phyloP scores from a whole-genome alignment of 2,113 vertebrate genomes.

The Oophaga pumilio region DNA sequence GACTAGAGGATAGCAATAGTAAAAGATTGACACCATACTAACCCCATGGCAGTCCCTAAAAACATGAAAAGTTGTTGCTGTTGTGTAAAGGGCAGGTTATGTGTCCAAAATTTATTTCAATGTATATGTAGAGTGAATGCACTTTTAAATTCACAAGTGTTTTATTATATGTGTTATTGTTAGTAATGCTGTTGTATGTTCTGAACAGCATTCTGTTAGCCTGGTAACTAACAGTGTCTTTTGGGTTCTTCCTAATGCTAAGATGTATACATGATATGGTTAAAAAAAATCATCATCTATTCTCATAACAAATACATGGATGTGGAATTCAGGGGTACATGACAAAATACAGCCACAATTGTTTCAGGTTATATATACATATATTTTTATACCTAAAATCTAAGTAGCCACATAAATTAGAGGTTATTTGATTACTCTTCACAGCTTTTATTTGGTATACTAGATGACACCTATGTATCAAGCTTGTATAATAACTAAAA shows the following conservation, averaged over 20 bases:
- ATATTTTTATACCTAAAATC: constrained; percentile 42
- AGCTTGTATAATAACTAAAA: not conserved
- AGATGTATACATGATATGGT: constrained; percentile 2
- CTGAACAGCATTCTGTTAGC: constrained; percentile 9
- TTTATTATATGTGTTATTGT: constrained; percentile 34
- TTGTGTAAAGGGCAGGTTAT: not conserved
- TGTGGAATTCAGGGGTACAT: constrained; percentile 25
- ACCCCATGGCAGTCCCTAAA: constrained; percentile 9
- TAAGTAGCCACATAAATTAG: not conserved
- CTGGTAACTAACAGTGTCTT: constrained; percentile 19
- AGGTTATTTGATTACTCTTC: constrained; percentile 4
- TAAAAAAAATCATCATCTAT: constrained; percentile 3
- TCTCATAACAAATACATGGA: constrained; percentile 28
- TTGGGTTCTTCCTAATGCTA: constrained; percentile 43
- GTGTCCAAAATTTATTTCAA: constrained; percentile 7
- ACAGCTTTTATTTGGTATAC: not conserved
- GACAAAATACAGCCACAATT: constrained; percentile 20
- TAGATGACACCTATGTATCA: constrained; percentile 4
- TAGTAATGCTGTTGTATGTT: constrained; percentile 24
- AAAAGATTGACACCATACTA: not conserved
- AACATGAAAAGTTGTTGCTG: not conserved
- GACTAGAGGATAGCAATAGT: not conserved
- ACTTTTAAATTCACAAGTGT: constrained; percentile 44
- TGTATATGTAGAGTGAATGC: constrained; percentile 46
- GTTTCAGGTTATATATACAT: constrained; percentile 46